phyloP scores from a whole-genome alignment of 1,140 invertebrate genomes.

The Anoplolepis gracilipes region DNA sequence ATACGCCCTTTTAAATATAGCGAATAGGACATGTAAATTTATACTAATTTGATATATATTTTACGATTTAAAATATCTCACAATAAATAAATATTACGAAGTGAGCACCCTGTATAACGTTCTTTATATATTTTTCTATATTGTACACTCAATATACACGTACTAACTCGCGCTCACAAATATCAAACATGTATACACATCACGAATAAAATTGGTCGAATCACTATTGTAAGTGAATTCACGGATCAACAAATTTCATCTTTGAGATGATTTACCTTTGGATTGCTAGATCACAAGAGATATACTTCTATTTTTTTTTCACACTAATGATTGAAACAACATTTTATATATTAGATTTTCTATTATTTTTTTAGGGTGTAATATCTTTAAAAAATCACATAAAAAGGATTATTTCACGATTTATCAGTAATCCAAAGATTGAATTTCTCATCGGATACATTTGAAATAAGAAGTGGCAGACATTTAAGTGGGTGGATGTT shows the following conservation, averaged over 20 bases:
- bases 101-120: constrained; percentile 41
- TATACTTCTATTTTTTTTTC: not conserved
- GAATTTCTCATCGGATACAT: not conserved
- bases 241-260: constrained; percentile 25
- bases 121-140: constrained; percentile 53
- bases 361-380: not conserved
- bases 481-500: constrained; percentile 81
- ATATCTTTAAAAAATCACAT: not conserved
- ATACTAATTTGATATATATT: not conserved
- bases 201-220: constrained; percentile 59
- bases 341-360: not conserved
- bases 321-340: no score
- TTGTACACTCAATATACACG: constrained; percentile 49
- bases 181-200: constrained; percentile 70
- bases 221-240: constrained; percentile 48
- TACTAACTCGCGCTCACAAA: constrained; percentile 62
- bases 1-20: not conserved
- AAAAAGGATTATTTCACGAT: not conserved
- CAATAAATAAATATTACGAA: constrained; percentile 19
- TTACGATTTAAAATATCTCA: not conserved
- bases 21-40: not conserved
- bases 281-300: constrained; percentile 17
- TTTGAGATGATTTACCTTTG: constrained; percentile 9
- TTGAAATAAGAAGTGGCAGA: constrained; percentile 18
- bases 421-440: constrained; percentile 36